phyloP scores from a whole-genome alignment of 2,797 vertebrate genomes.

The Anomalospiza imberbis region DNA sequence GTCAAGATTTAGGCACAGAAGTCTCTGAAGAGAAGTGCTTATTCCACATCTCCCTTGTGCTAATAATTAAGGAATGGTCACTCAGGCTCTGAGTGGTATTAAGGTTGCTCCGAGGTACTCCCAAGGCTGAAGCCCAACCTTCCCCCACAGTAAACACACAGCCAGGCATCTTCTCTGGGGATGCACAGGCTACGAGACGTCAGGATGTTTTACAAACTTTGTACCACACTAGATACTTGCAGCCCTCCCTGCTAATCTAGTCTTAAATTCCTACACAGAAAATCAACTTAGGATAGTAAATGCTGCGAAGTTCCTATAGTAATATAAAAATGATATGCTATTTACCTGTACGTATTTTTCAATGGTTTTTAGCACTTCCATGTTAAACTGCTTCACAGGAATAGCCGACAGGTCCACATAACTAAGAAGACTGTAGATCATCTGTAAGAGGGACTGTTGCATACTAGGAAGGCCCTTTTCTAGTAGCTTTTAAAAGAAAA shows the following conservation, averaged over 20 bases:
- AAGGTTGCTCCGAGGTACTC: neutral
- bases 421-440: slow-evolving; percentile 96
- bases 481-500: slow-evolving; percentile 78
- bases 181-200: neutral
- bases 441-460: slow-evolving; percentile 96
- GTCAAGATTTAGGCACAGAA: neutral
- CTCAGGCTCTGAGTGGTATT: neutral
- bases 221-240: neutral
- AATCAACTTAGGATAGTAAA: neutral
- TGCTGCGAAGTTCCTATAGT: neutral
- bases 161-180: neutral
- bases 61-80: neutral
- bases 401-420: slow-evolving; percentile 94
- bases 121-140: neutral
- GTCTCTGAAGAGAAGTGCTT: neutral
- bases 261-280: neutral
- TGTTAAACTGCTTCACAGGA: slow-evolving; percentile 93
- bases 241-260: neutral
- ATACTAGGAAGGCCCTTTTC: slow-evolving; percentile 96
- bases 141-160: neutral
- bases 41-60: neutral
- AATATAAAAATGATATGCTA: neutral
- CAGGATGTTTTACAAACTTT: neutral
- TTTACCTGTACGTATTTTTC: slow-evolving; percentile 98
- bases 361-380: slow-evolving; percentile 94